Evolutionary conservation across 2,113 vertebrate species (phyloP), one percentile per base, ranked within the genome.

Genomic region (Brevimyrus niger): DNA sequence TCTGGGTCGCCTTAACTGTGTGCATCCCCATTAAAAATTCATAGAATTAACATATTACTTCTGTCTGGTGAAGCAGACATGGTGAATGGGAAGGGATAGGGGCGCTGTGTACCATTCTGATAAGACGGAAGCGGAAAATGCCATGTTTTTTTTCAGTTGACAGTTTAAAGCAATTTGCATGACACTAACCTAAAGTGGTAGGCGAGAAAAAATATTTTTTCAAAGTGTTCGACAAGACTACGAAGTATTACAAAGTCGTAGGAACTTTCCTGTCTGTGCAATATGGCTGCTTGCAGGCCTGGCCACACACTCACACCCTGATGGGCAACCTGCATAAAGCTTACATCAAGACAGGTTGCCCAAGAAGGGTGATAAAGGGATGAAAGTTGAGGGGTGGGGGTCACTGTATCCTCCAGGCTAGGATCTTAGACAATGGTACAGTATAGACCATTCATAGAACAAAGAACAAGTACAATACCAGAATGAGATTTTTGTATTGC

Each of bases 101-200:
- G n/a, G 23, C 9, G 21, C 27, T 27, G 83, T 86, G 83, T 50
- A 27, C 83, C 47, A 17, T 50, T 86, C 83, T 31, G 83, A 86
- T 50, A 86, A 86, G 83, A 86, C 50, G 38, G 23, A 86, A 50
- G 83, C 15, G 46, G 73, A 19, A 80, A 27, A 27, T 50, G 46
- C 11, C 83, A 86, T 17, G 83, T 86, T 86, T 47, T 80, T 61
- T 35, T 86, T 86, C 83, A 50, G 83, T 50, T 47, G 44, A 86
- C 83, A 86, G 83, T 86, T 86, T 21, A 50, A 86, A 86, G 50
- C 83, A 50, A 86, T 86, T 86, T 86, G 23, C n/a, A 47, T 86
- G 83, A 86, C 23, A 46, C 47, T 86, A 48, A 86, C 83, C 46
- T 15, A n/a, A 86, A 46, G 11, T 47, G 46, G 23, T 48, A 86